Base-by-base conservation (phyloP, 2,113 vertebrate species). In the Ciconia maguari region DNA sequence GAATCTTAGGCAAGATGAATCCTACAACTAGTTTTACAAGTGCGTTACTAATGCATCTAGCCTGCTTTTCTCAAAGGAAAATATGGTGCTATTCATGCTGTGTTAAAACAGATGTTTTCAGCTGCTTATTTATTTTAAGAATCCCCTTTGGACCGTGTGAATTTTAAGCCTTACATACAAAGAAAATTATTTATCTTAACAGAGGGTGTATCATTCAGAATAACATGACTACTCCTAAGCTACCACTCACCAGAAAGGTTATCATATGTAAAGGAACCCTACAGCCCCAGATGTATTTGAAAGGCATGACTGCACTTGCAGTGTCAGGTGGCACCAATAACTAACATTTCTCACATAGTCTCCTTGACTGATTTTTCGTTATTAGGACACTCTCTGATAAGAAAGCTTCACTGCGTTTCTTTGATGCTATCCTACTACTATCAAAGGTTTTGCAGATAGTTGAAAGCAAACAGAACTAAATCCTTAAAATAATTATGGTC, bases 31-130 rank as follows among this genome's bases (percentile, higher is more conserved):
- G 94, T 95, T 94, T 96, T 87, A 86, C 95, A 92, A 97, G 92
- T 91, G 72, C 92, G 81, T 94, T 94, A 87, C 81, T 81, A 94
- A 96, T 42, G 60, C 90, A 84, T 42, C 90, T 10, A 84, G 55
- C 41, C 64, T 84, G 46, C 87, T 95, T 87, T 95, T 93, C 94
- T 96, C 96, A 96, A 83, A 92, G 94, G 92, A 93, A 96, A 92
- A 87, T 27, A 74, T 3, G 18, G 54, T 49, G 55, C 72, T 75
- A 27, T 74, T 84, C 74, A 80, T 9, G 49, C 87, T 69, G 16
- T 10, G 36, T 62, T 83, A 86, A 87, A 83, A 69, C 76, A 81
- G 77, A 74, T 61, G 72, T 77, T 89, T 86, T 55, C 89, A 95
- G 89, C 71, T 85, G 70, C 55, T 85, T 36, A 25, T 62, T 65